Evolutionary conservation across 1,140 invertebrate species (phyloP).

Genomic region (Pantala flavescens): DNA sequence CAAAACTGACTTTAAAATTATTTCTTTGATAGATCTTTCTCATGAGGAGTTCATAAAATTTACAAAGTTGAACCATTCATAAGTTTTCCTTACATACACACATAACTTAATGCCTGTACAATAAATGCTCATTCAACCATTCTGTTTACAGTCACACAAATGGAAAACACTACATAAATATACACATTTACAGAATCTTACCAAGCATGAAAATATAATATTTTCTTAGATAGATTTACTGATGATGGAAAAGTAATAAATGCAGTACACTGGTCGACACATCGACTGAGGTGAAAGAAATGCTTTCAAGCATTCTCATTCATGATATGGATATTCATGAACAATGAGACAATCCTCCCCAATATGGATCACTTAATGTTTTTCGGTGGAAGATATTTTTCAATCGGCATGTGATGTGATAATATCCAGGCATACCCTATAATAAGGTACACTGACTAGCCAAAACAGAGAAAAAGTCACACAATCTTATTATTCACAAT

Average conservation of each 20-base stretch:
- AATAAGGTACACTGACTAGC: background rate
- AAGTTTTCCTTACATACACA: background rate
- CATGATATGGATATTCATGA: background rate
- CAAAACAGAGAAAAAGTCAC: background rate
- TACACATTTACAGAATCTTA: conserved; percentile 7
- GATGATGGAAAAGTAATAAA: background rate
- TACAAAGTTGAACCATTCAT: no score
- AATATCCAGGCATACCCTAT: background rate
- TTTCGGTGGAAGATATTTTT: background rate
- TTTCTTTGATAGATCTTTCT: no score
- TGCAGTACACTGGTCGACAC: conserved; percentile 3
- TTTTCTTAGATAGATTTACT: background rate
- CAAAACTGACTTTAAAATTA: no score
- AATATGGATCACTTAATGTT: background rate
- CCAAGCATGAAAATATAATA: background rate
- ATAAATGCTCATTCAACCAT: background rate
- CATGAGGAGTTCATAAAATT: no score
- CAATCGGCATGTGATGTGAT: background rate
- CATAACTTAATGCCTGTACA: background rate
- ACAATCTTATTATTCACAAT: background rate
- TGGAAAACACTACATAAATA: background rate
- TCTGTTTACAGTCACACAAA: background rate
- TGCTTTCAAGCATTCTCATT: background rate
- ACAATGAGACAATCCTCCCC: background rate
- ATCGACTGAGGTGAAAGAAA: conserved; percentile 5